Evolutionary conservation across 2,888 invertebrate genomes (phyloP), one percentile per base, ranked within the genome.

Genomic region (Abscondita cerata): DNA sequence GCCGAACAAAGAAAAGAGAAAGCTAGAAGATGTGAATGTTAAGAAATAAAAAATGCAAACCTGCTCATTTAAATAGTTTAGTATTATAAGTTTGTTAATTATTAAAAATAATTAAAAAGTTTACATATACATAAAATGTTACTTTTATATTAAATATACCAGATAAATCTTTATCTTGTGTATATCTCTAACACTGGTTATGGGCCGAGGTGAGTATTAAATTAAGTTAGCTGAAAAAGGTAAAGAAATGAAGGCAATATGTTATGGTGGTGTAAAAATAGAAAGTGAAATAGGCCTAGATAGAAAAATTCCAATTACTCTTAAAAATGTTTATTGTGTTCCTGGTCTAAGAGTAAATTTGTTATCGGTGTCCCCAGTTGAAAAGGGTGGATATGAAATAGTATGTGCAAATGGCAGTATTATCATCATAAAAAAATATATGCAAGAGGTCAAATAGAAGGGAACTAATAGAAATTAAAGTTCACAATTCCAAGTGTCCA

Each of bases 251-350:
- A 18, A 31, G 9, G 51, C 51, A 34, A 36, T 15, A 9, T 51
- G 34, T 34, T n/a, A 33, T 15, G 51, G 51, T 4, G 12, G 34
- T 18, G 12, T n/a, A n/a, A n/a, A n/a, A n/a, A n/a, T n/a, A n/a
- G n/a, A n/a, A n/a, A n/a, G n/a, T n/a, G n/a, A n/a, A 13, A 57
- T 64, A 20, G 61, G 68, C 5, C 34, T 50, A 5, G 55, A 64
- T 8, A 64, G 62, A 5, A 66, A 59, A 18, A 60, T 40, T 15
- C 52, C 36, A 18, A 64, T 69, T 6, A 60, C 48, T 9, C 52
- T n/a, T n/a, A n/a, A n/a, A n/a, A n/a, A n/a, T n/a, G n/a, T n/a
- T n/a, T n/a, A n/a, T n/a, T n/a, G n/a, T n/a, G n/a, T n/a, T n/a
- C n/a, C n/a, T n/a, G n/a, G n/a, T n/a, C n/a, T n/a, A n/a, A n/a